Evolutionary conservation across 2,797 vertebrate genomes (phyloP).

Genomic region (Mionectes olivaceus): DNA sequence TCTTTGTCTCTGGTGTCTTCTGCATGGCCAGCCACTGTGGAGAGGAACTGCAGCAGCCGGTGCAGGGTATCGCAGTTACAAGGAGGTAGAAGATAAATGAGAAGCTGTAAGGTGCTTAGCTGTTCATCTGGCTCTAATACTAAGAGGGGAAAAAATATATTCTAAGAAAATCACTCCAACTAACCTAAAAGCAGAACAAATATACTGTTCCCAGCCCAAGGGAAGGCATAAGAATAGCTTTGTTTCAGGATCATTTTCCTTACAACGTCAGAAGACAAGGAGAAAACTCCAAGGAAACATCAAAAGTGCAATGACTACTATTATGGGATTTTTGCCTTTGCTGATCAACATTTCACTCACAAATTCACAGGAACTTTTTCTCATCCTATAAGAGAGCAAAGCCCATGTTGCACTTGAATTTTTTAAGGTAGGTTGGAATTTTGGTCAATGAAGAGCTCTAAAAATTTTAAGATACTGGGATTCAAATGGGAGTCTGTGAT

Average conservation of each 20-base stretch:
- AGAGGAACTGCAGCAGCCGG: slow-evolving; percentile 91
- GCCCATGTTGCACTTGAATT: neutral
- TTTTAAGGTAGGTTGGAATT: neutral
- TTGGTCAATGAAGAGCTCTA: neutral
- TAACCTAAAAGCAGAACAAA: slow-evolving; percentile 41
- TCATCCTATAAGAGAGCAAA: neutral
- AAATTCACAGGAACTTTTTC: neutral
- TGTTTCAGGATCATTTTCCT: neutral
- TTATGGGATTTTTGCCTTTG: neutral
- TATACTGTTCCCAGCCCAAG: neutral
- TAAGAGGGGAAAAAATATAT: slow-evolving; percentile 68
- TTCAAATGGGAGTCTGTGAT: neutral
- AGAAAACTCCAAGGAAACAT: neutral
- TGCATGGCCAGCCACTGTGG: slow-evolving; percentile 90
- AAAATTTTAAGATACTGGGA: neutral
- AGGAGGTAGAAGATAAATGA: slow-evolving; percentile 94
- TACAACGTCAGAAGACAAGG: neutral
- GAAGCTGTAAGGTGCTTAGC: slow-evolving; percentile 88
- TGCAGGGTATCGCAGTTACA: slow-evolving; percentile 97
- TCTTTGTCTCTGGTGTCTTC: slow-evolving; percentile 84
- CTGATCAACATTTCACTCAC: neutral
- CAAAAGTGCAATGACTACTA: neutral
- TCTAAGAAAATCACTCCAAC: slow-evolving; percentile 52
- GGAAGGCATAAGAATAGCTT: neutral
- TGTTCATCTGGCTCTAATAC: slow-evolving; percentile 90